These are phyloP conservation scores for Magallana angulata DNA, from an alignment of 1,140 invertebrate genomes.

Conservation along the genomic window DNA sequence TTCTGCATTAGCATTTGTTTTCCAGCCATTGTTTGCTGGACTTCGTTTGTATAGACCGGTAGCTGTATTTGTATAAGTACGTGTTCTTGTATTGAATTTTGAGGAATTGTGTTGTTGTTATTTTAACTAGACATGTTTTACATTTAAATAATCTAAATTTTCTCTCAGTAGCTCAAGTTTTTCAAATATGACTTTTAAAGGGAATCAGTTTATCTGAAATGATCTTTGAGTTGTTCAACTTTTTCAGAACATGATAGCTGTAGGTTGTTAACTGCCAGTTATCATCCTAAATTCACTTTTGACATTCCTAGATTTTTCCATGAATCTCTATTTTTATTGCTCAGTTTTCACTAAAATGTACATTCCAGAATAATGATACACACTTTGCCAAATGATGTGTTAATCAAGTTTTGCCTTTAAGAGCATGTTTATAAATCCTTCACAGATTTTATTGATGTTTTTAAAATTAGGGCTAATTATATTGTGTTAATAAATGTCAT, in stretches of 20 bases:
- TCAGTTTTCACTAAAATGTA: not conserved
- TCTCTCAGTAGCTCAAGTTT: not conserved
- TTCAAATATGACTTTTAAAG: not conserved
- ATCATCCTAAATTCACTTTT: not conserved
- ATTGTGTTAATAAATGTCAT: not conserved
- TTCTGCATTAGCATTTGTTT: not conserved
- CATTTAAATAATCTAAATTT: not conserved
- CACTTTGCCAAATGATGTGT: not conserved
- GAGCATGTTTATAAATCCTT: not conserved
- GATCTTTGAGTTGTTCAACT: not conserved
- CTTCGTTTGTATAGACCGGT: not conserved
- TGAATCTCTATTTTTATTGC: constrained; percentile 23
- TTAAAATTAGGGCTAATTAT: not conserved
- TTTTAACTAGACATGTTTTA: no score
- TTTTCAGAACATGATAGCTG: not conserved
- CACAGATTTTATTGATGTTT: constrained; percentile 7
- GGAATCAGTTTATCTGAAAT: not conserved
- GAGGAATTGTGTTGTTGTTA: no score
- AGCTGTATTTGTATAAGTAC: not conserved
- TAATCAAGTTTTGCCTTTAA: not conserved
- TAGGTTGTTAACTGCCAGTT: not conserved
- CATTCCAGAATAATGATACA: constrained; percentile 5
- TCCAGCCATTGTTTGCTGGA: not conserved
- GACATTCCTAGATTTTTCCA: not conserved
- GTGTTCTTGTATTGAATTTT: no score